Base-by-base conservation (phyloP, 2,797 vertebrate species). In the Sylvilagus floridanus region DNA sequence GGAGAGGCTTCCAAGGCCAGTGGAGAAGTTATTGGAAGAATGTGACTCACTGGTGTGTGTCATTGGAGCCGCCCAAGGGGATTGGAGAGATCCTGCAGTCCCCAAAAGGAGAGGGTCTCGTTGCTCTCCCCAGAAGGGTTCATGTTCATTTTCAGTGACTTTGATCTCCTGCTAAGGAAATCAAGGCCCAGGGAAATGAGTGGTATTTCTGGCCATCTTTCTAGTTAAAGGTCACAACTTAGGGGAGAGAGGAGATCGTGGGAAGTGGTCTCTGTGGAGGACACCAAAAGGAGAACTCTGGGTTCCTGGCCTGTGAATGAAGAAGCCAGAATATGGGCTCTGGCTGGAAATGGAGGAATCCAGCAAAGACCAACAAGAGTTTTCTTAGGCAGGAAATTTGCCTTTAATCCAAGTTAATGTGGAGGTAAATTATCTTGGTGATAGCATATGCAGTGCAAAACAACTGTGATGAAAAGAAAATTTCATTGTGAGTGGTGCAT, bases 1-100 rank as follows among this genome's bases (percentile, higher is more conserved):
- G 22, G 66, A 84, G 54, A 85, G 62, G 62, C 84, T 8, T 63
- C 92, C 88, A 47, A 81, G 93, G 73, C 81, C 0, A 1, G 73
- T 50, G 4, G 1, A 85, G 94, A 93, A 96, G 92, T 88, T 9
- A 93, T 92, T 57, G 79, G 95, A 92, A 96, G 94, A 96, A 94
- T 91, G 92, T 88, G 93, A 81, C 95, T 94, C 88, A 65, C 9
- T 72, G 68, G 30, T 32, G 35, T 28, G 1, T 77, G 85, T 88
- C 72, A 16, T 3, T 52, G n/a, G 79, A 28, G 24, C 72, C 8
- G 0, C 52, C 10, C 0, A 0, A 24, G 66, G 8, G 62, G 50
- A 7, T 19, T 4, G 22, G 37, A 0, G 3, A 50, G 62, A 86
- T 32, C 10, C 30, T 37, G 3, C 91, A 9, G 22, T 68, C 77